Evolutionary conservation across 2,888 invertebrate species (phyloP).

Genomic region (Limnephilus marmoratus): DNA sequence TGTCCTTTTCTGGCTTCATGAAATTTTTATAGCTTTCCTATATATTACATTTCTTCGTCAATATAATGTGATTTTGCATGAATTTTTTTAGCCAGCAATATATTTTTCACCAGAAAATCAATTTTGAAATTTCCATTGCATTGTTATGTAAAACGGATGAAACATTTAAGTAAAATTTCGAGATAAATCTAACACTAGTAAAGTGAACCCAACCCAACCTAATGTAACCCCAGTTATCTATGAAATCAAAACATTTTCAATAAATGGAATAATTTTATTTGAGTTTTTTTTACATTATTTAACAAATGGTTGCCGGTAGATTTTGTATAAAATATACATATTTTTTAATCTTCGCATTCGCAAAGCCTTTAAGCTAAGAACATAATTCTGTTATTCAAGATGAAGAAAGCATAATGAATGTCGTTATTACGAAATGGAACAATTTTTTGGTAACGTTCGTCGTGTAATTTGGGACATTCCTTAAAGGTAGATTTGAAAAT

Average conservation of each 20-base stretch:
- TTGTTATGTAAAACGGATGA: too few relatives aligned
- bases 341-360: neutral
- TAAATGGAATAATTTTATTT: neutral
- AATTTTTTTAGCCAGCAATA: neutral
- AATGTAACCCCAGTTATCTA: too few relatives aligned
- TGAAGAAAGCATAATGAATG: conserved; percentile 14
- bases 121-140: neutral
- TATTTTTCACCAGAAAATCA: neutral
- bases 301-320: neutral
- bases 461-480: conserved; percentile 4
- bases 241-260: neutral
- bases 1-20: neutral
- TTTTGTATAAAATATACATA: neutral
- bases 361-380: neutral
- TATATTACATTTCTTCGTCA: neutral
- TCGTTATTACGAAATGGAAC: neutral
- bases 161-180: too few relatives aligned
- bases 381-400: neutral
- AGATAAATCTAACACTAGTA: too few relatives aligned
- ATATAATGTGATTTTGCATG: too few relatives aligned
- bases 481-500: conserved; percentile 36
- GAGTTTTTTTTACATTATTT: neutral
- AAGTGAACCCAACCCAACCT: too few relatives aligned
- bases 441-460: neutral
- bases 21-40: neutral